Evolutionary conservation across 2,113 vertebrate species (phyloP), one percentile per base, ranked within the genome.

Genomic region (Chroicocephalus ridibundus): DNA sequence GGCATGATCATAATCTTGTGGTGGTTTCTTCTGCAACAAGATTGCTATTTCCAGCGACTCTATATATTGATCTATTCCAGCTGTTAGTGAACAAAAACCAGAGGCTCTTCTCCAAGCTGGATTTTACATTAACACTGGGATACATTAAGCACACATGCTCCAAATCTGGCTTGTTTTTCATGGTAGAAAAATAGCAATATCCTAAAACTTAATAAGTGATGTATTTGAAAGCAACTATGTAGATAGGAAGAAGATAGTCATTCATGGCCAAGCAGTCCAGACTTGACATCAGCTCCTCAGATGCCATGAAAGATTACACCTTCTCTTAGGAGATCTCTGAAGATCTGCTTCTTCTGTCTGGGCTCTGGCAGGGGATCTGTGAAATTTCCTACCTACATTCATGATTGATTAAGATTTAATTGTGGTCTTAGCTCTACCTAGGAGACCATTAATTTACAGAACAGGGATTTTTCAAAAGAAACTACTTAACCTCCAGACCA

Each of bases 11-110:
- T 74, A 88, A 93, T 25, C 15, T 22, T 74, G 54, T 86, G 61
- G 40, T 91, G 82, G 60, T 79, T 94, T 94, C 52, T 81, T 93
- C 80, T 94, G 61, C 92, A 94, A 93, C 62, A 87, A 14, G 54
- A 87, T 62, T 93, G 68, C 84, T 93, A 17, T 88, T 94, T 96
- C 44, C 78, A 94, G 38, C 31, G n/a, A 54, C 70, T 86, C 58
- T 74, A 19, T 44, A 60, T 47, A 85, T 52, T 95, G 86, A 96
- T 94, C 25, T 83, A 61, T 93, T 94, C 89, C 96, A 97, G 91
- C 91, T 95, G 94, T 72, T 55, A 62, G 62, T 7, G 38, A 87
- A 49, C 29, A 57, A 93, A 95, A 93, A 49, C 13, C 58, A 93
- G 75, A 90, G 69, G 58, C 49, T 85, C 51, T 88, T 83, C 44